Conservation (phyloP, 2,113 vertebrate genomes). For the Alethe diademata region DNA sequence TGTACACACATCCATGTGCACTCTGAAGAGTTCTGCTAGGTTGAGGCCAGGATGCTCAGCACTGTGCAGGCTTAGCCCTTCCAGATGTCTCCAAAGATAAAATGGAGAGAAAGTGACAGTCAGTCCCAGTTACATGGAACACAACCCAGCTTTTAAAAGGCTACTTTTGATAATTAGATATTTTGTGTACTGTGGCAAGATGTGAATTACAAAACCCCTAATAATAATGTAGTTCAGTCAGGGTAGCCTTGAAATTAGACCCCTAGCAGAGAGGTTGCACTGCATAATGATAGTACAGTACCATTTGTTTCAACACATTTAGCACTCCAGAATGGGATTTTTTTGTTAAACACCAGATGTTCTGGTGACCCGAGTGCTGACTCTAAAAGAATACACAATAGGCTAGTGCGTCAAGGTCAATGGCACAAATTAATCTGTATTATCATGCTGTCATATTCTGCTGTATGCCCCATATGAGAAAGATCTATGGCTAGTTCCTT, state of each 20-base stretch:
- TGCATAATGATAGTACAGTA: constrained; percentile 20
- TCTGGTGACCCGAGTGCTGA: neutral
- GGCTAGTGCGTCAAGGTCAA: constrained; percentile 56
- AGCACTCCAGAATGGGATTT: constrained; percentile 33
- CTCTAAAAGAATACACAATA: constrained; percentile 54
- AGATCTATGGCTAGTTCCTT: constrained; percentile 35
- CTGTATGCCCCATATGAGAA: constrained; percentile 25
- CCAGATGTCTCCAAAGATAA: neutral
- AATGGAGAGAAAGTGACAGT: neutral
- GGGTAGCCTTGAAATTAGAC: constrained; percentile 58
- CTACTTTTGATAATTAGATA: constrained; percentile 15
- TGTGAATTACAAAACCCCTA: constrained; percentile 6
- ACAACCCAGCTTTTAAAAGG: neutral
- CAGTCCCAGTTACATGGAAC: neutral
- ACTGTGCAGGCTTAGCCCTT: neutral
- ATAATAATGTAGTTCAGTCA: constrained; percentile 40
- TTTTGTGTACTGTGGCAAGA: constrained; percentile 32
- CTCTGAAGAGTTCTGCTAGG: neutral
- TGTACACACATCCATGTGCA: neutral
- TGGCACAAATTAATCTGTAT: constrained; percentile 68
- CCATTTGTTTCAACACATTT: constrained; percentile 62
- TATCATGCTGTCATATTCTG: constrained; percentile 58
- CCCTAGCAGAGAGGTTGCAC: constrained; percentile 42
- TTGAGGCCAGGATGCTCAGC: neutral
- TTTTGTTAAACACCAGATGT: constrained; percentile 37